Conservation (phyloP, 2,888 invertebrate genomes). For the Dermolepida albohirtum region DNA sequence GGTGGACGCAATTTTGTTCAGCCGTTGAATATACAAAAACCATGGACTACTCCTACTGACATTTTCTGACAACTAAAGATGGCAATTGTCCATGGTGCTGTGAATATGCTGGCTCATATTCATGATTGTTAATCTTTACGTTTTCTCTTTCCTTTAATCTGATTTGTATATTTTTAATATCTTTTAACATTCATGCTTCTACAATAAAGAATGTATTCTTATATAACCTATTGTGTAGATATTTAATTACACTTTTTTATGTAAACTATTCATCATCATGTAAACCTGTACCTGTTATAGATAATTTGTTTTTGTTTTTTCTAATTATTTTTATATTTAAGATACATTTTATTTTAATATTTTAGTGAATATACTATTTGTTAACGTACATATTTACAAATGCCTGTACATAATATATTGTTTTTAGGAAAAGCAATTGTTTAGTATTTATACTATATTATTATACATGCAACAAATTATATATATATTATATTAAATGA, state of each 20-base stretch:
- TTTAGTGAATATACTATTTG: constrained; percentile 32
- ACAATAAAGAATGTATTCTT: constrained; percentile 12
- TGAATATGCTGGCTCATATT: constrained; percentile 44
- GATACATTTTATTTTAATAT: constrained; percentile 40
- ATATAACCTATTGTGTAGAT: constrained; percentile 8
- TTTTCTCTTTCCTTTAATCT: constrained; percentile 9
- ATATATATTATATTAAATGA: constrained; percentile 6
- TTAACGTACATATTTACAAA: constrained; percentile 10
- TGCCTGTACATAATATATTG: constrained; percentile 32
- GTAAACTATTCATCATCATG: constrained; percentile 19
- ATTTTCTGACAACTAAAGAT: constrained; percentile 19
- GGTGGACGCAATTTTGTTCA: constrained; percentile 98
- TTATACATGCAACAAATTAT: constrained; percentile 24
- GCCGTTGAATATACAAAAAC: constrained; percentile 98
- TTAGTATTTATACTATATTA: constrained; percentile 22
- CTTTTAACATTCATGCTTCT: constrained; percentile 6
- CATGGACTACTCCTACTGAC: constrained; percentile 81
- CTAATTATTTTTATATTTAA: constrained; percentile 41
- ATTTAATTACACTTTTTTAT: constrained; percentile 30
- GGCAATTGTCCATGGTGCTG: constrained; percentile 38
- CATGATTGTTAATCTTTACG: constrained; percentile 24
- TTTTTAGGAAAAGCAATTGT: constrained; percentile 38
- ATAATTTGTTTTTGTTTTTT: constrained; percentile 31
- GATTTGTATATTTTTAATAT: constrained; percentile 20
- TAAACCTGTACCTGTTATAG: constrained; percentile 43